Base-by-base conservation (phyloP, 2,797 vertebrate genomes). In the Tamandua tetradactyla region DNA sequence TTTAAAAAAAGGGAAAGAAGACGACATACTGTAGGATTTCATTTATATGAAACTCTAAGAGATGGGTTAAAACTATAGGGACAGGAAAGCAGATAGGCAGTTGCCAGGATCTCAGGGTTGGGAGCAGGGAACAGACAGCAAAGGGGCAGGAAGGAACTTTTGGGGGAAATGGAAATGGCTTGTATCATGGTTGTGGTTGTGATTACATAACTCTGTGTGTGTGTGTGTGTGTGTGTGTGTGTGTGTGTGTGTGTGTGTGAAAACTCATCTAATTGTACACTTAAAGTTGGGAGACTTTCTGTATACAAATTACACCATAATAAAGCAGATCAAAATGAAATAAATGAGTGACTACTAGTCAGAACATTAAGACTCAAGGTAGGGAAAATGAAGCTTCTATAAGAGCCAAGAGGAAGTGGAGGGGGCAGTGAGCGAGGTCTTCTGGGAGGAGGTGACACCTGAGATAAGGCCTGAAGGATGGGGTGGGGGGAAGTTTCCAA, bases 271-370 rank as follows among this genome's bases (percentile, higher is more conserved):
- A 66, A 42, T 5, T 47, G 78, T 52, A n/a, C 49, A 80, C 18
- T 75, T 71, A 69, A 89, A 94, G 69, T 18, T 61, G 20, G 52
- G 86, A 10, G 85, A 66, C 59, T 32, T 44, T 68, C 20, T 90
- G 0, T 55, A 52, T 74, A 81, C 42, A 83, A 90, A 61, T 87
- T 40, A 32, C 47, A 78, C 42, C 35, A 42, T 57, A 93, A 89
- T 91, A 94, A 91, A 94, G 49, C 59, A 75, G 32, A 59, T 15
- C 22, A 69, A 86, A 94, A 85, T 57, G 68, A 89, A 86, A 76
- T 57, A 32, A 69, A 35, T 15, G 85, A 62, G 40, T 61, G 10
- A 68, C 55, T 61, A 82, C 40, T 83, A 79, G 61, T 17, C 81
- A 87, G 76, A 93, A 80, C 27, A 69, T 75, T 47, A 84, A 91